Evolutionary conservation across 2,797 vertebrate genomes (phyloP).

Genomic region (Tokudaia muenninki): DNA sequence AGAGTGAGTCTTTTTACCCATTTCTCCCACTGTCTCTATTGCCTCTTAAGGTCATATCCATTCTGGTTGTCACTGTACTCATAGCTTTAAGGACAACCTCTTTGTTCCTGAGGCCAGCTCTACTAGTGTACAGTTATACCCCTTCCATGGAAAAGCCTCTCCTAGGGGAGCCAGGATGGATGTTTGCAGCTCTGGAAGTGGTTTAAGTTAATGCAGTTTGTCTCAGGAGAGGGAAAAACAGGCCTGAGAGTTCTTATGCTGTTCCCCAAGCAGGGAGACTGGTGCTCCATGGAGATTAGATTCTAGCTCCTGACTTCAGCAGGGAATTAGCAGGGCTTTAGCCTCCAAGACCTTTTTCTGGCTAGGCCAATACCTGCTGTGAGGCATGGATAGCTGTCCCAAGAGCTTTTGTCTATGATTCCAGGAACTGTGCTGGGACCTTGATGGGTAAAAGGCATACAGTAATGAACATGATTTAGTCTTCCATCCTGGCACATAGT

Average conservation of each 20-base stretch:
- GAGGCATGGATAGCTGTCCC: neutral
- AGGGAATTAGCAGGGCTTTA: neutral
- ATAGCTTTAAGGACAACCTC: neutral
- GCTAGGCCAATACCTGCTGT: neutral
- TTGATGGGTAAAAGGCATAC: neutral
- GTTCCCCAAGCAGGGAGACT: neutral
- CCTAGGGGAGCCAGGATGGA: neutral
- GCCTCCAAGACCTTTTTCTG: neutral
- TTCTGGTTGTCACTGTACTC: neutral
- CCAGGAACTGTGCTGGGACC: neutral
- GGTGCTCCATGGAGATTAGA: neutral
- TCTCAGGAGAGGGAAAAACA: neutral
- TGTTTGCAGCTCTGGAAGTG: neutral
- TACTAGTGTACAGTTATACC: neutral
- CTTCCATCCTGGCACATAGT: neutral
- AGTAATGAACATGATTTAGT: neutral
- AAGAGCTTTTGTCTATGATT: neutral
- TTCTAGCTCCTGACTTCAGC: neutral
- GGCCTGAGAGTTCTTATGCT: neutral
- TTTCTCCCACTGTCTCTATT: neutral
- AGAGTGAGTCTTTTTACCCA: neutral
- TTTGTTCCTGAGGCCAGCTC: neutral
- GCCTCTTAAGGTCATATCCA: fast-evolving
- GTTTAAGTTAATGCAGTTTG: neutral
- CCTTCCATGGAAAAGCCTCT: neutral